Base-by-base conservation (phyloP, 2,113 vertebrate genomes). In the Antidorcas marsupialis region DNA sequence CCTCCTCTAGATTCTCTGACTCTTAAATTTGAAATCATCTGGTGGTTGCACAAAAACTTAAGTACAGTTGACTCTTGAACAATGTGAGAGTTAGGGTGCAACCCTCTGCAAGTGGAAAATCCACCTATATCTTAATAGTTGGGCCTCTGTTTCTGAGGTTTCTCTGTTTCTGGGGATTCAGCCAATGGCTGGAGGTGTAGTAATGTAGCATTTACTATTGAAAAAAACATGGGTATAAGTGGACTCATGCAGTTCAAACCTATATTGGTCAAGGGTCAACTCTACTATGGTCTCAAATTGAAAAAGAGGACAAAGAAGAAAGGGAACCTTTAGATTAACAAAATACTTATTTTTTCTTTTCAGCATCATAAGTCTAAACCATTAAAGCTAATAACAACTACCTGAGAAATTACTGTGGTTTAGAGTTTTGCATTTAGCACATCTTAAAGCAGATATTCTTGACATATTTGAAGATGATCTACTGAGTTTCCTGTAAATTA, bases 271-370 rank as follows among this genome's bases (percentile, higher is more conserved):
- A 55, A 55, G 81, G 21, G 13, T 55, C n/a, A 55, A 39, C 81
- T 55, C n/a, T 55, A 52, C 92, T 89, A 6, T 91, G 57, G 43
- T 91, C 84, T 92, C 59, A 47, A 93, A 74, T 74, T 97, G 50
- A 27, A 89, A 91, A 91, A 82, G 25, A 86, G n/a, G 83, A 87
- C 43, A 88, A 64, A 88, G 57, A 79, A 76, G 74, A 89, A 94
- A 76, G 47, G 53, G 50, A 84, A 88, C 43, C 39, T 53, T 25
- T 43, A 89, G 85, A 90, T 30, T 76, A 78, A 97, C 62, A 92
- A 62, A 64, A 53, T 91, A 76, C 82, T 89, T 57, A 45, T 95
- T 78, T 62, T 84, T 97, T 94, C 64, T 93, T 94, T 95, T 92
- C 53, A 86, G 60, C 28, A 17, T 88, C 91, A 52, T 60, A 91